Base-by-base conservation (phyloP, 2,797 vertebrate species). In the Artibeus jamaicensis region DNA sequence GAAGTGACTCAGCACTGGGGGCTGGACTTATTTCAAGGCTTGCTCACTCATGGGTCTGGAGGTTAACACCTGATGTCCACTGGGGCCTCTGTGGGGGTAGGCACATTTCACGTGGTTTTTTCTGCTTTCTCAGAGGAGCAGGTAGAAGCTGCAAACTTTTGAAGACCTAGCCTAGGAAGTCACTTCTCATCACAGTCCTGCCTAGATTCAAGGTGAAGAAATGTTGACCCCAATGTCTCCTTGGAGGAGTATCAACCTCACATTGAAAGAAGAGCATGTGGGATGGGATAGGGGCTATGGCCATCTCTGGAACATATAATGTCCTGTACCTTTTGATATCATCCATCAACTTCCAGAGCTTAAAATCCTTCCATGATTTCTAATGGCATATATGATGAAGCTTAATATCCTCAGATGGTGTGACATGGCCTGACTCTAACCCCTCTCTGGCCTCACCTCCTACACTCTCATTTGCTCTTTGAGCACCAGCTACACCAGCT, bases 21-120 rank as follows among this genome's bases (percentile, higher is more conserved):
- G 29, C 16, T 37, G 18, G 29, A 12, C 18, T 88, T 37, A n/a
- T n/a, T n/a, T 76, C 50, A 46, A 79, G 19, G 37, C 12, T 32
- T 39, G 53, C 3, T 53, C 2, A 19, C 22, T 22, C 37, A 2
- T 22, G 1, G 0, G 1, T 29, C 34, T 39, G 10, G 34, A 88
- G 44, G 6, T 34, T 32, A 21, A 22, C 0, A 0, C 6, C 18
- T 0, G 5, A 48, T 44, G 34, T 7, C 9, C 34, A 10, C 8
- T 26, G 29, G 44, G 29, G 18, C 24, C 19, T 39, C 32, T 1
- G 6, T 5, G 37, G 73, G 29, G 37, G 34, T 6, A n/a, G 76
- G 62, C 37, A 7, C 9, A 11, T 34, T 16, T 65, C 70, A 78
- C 0, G 0, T 29, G 34, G 34, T 48, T 46, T 94, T 62, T 34